These are phyloP conservation scores for Delphinus delphis DNA, from an alignment of 2,113 vertebrate species.

Conservation along the genomic window DNA sequence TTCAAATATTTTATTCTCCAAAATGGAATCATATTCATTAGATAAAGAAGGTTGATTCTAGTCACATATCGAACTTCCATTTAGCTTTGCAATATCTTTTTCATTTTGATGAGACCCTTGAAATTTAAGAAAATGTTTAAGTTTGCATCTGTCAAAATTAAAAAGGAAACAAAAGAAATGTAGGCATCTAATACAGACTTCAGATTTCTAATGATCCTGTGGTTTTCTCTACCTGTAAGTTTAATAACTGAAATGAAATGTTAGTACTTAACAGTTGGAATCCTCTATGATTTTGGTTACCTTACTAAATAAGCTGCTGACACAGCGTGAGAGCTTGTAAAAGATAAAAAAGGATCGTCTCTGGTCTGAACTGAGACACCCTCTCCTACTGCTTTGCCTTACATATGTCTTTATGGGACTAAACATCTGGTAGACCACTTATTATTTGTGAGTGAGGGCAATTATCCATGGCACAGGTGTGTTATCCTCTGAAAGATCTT, in stretches of 20 bases:
- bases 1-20: slow-evolving; percentile 29
- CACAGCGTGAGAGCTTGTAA: slow-evolving; percentile 59
- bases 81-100: background rate
- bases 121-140: slow-evolving; percentile 1
- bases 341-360: slow-evolving; percentile 45
- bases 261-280: slow-evolving; percentile 42
- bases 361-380: slow-evolving; percentile 62
- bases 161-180: background rate
- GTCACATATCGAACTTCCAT: background rate
- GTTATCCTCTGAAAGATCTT: slow-evolving; percentile 78
- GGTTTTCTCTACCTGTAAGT: background rate
- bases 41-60: background rate
- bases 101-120: background rate
- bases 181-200: background rate
- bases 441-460: slow-evolving; percentile 80
- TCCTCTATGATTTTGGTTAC: slow-evolving; percentile 32
- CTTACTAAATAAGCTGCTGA: slow-evolving; percentile 59
- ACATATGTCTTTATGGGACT: slow-evolving; percentile 77
- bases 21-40: background rate
- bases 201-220: background rate
- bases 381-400: slow-evolving; percentile 71
- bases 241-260: slow-evolving; percentile 49
- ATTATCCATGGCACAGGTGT: slow-evolving; percentile 85
- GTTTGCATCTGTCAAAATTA: slow-evolving; percentile 34
- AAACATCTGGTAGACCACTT: slow-evolving; percentile 83